Evolutionary conservation across 2,113 vertebrate genomes (phyloP), one percentile per base, ranked within the genome.

Genomic region (Bufo gargarizans): DNA sequence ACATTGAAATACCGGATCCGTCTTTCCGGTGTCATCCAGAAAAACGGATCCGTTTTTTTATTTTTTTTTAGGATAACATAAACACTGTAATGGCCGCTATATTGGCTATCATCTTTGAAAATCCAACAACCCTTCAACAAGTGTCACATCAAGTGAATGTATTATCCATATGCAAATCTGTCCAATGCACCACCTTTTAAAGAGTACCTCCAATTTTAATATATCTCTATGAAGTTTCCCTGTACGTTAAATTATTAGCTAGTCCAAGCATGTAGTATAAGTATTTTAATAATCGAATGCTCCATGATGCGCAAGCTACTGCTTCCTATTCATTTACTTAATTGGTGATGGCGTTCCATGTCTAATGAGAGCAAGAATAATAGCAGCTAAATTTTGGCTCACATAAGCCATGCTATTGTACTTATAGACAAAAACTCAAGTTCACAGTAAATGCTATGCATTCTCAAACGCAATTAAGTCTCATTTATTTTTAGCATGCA

Each of bases 391-490:
- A 49, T 47, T 69, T 53, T 83, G 47, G 49, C 9, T 22, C 6
- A 49, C 20, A 33, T 84, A 49, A 33, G 20, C 14, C 63, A 9
- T 55, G 43, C n/a, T 13, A 69, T 69, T 55, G 47, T 71, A 84
- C n/a, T 55, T 71, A 33, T 4, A 50, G 63, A 84, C n/a, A 78
- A 78, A 78, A 55, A 55, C 49, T 56, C 49, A 22, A 78, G 49
- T 81, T 43, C 78, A 81, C 55, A 45, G 22, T 84, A 55, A n/a
- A 69, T 84, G 82, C n/a, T 71, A 33, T 7, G 81, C 63, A 33
- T 84, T 84, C 65, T 55, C 63, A n/a, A 71, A 55, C 20, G 13
- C 49, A 84, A 84, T 84, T 69, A 84, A 69, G 45, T 83, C 58
- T 83, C 9, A 53, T 71, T 84, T 84, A 71, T 55, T 69, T 84